phyloP scores from a whole-genome alignment of 2,888 invertebrate genomes.

The Tineola bisselliella region DNA sequence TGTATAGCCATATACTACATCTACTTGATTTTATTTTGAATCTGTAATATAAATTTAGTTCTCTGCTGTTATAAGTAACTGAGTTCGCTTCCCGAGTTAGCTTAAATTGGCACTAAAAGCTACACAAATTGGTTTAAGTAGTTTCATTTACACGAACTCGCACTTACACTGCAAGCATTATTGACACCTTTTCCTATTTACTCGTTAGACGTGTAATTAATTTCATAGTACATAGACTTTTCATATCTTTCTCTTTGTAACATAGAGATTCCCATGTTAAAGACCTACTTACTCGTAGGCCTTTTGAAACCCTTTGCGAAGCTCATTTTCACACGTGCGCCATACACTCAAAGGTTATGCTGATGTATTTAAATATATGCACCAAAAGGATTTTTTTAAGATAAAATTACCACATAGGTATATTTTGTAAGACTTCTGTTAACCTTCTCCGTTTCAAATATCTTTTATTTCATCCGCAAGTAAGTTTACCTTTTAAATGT shows the following conservation, averaged over 20 bases:
- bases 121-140: not conserved
- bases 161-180: not conserved
- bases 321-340: constrained; percentile 37
- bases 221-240: not conserved
- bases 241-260: not conserved
- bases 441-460: constrained; percentile 37
- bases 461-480: constrained; percentile 26
- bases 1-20: not conserved
- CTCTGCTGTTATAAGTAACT: not conserved
- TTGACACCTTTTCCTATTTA: not conserved
- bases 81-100: not conserved
- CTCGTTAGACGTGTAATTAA: not conserved
- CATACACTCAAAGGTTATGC: constrained; percentile 42
- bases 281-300: not conserved
- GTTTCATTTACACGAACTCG: not conserved
- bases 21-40: not conserved
- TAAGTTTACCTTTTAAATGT: not conserved
- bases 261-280: not conserved
- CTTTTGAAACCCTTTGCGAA: constrained; percentile 24
- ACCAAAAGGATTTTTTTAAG: constrained; percentile 39
- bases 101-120: not conserved
- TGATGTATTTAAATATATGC: constrained; percentile 58
- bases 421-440: constrained; percentile 41
- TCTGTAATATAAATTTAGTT: not conserved
- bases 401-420: constrained; percentile 54